Conservation (phyloP, 2,888 invertebrate genomes). For the Drosophila anomelani region DNA sequence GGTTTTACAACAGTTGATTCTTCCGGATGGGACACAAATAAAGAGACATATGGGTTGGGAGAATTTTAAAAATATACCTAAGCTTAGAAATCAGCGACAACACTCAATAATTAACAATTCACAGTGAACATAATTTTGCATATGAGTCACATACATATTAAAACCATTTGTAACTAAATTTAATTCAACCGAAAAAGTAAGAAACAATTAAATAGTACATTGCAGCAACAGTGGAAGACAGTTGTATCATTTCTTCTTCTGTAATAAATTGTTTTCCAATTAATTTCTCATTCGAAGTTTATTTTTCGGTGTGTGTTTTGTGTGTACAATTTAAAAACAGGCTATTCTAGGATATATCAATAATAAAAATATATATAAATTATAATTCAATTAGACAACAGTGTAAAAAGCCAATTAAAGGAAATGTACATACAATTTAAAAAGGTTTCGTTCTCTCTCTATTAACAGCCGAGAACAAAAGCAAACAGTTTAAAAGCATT, state of each 20-base stretch:
- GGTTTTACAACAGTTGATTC: constrained; percentile 16
- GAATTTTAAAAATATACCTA: constrained; percentile 8
- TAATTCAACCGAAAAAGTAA: constrained; percentile 57
- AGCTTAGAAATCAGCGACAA: constrained; percentile 18
- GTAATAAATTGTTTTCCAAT: constrained; percentile 39
- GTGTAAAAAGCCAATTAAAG: constrained; percentile 51
- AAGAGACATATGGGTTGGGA: background rate
- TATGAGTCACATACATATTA: constrained; percentile 11
- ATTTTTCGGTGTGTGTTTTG: constrained; percentile 33
- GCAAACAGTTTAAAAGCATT: constrained; percentile 75
- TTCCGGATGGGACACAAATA: constrained; percentile 4
- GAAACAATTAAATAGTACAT: constrained; percentile 63
- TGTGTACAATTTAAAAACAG: constrained; percentile 59
- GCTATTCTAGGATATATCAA: constrained; percentile 48
- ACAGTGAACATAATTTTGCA: constrained; percentile 36
- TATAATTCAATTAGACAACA: constrained; percentile 76
- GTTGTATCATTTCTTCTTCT: constrained; percentile 45
- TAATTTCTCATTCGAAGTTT: constrained; percentile 38
- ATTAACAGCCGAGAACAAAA: constrained; percentile 29
- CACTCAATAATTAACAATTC: constrained; percentile 33
- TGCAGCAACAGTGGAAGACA: constrained; percentile 83
- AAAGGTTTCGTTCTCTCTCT: constrained; percentile 44
- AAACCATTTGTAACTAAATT: constrained; percentile 40
- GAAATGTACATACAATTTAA: constrained; percentile 76
- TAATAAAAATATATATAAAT: constrained; percentile 63